Evolutionary conservation across 2,888 invertebrate genomes (phyloP).

Genomic region (Mayetiola destructor): DNA sequence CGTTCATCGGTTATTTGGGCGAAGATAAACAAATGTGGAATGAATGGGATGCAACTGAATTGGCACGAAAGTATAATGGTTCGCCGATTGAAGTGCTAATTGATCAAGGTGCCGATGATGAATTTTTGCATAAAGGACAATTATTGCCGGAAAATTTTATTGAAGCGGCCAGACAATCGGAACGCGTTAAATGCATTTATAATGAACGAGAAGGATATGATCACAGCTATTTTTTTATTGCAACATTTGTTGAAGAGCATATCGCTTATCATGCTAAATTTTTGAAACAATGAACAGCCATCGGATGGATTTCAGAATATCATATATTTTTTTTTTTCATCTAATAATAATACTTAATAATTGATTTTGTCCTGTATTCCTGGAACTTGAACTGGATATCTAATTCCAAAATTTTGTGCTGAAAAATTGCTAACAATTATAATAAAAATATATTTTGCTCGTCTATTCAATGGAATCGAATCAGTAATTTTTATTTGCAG

Average conservation of each 20-base stretch:
- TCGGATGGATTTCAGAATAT: too few species aligned
- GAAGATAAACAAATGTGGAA: slow-evolving; percentile 53
- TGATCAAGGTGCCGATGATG: slow-evolving; percentile 69
- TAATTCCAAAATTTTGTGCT: too few species aligned
- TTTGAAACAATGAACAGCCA: slow-evolving; percentile 30
- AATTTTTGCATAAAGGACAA: slow-evolving; percentile 60
- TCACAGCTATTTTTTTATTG: slow-evolving; percentile 87
- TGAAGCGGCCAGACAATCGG: slow-evolving; percentile 50
- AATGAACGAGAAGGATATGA: slow-evolving; percentile 77
- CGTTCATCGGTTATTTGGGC: slow-evolving; percentile 68
- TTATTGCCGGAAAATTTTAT: slow-evolving; percentile 74
- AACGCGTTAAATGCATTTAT: slow-evolving; percentile 53
- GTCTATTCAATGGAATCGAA: too few species aligned
- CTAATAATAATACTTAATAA: too few species aligned
- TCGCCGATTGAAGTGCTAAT: slow-evolving; percentile 70
- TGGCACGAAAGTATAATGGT: slow-evolving; percentile 70
- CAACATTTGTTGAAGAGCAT: slow-evolving; percentile 85
- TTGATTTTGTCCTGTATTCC: too few species aligned
- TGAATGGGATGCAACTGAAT: slow-evolving; percentile 77
- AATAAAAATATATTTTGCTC: too few species aligned
- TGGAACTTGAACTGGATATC: too few species aligned
- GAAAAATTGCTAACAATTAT: too few species aligned
- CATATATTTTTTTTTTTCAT: too few species aligned
- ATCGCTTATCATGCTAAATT: slow-evolving; percentile 75
- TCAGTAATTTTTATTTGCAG: too few species aligned